Base-by-base conservation (phyloP, 2,113 vertebrate genomes). In the Ifrita kowaldi region DNA sequence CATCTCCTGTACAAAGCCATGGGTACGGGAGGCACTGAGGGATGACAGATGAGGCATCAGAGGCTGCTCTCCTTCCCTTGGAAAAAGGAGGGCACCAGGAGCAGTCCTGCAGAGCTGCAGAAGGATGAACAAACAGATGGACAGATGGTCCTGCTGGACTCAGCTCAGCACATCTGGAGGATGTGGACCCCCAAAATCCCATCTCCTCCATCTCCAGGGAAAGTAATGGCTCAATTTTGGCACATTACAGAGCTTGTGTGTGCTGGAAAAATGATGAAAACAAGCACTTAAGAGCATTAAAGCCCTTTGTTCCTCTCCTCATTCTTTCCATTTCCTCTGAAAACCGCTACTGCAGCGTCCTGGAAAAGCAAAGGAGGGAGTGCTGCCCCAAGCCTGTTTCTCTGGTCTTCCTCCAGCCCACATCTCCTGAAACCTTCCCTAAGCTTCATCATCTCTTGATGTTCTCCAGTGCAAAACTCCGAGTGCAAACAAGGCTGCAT, bases 261-360 rank as follows among this genome's bases (percentile, higher is more conserved):
- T 76, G 79, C 62, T 85, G 63, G 13, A 83, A 71, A 37, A 80
- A 77, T 86, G 90, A 96, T 2, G 10, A 88, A 86, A 95, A 70
- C 59, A 80, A 97, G 80, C 84, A 84, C 86, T 95, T 86, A 69
- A 80, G 71, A 16, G 8, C 94, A 89, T 78, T 90, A 89, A 92
- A 93, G 68, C 52, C 71, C 49, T 95, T 95, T 95, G 89, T 95
- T 95, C 73, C 68, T 73, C 84, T 85, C 60, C 67, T 93, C 90
- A 85, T 95, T 91, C 82, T 91, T 96, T 92, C 95, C 80, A 92
- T 93, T 96, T 94, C 91, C 95, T 93, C 67, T 82, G 59, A 78
- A 96, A 96, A 93, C 81, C 81, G 0, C 93, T 18, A 46, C 41
- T 5, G 5, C 76, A 78, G 60, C 52, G 2, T 49, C n/a, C 89